These are phyloP conservation scores for Drosophila nannoptera DNA, from an alignment of 1,140 invertebrate genomes.

Conservation along the genomic window DNA sequence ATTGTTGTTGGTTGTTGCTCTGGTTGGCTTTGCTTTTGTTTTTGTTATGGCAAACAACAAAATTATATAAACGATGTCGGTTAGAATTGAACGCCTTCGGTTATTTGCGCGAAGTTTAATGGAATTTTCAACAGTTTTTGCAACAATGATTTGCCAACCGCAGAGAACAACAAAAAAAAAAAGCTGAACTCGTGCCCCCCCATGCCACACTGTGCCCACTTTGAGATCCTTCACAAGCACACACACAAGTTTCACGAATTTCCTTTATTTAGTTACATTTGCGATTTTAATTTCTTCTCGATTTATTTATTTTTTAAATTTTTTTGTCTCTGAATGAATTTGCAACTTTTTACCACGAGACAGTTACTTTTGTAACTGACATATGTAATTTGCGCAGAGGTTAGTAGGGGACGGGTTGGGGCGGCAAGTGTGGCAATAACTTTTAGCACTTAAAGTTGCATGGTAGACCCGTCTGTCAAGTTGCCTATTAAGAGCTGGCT, in stretches of 20 bases:
- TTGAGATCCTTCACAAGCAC: slow-evolving; percentile 11
- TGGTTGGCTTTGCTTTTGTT: slow-evolving; percentile 25
- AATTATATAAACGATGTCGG: slow-evolving; percentile 73
- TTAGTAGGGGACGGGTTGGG: not conserved
- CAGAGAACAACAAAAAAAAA: slow-evolving; percentile 27
- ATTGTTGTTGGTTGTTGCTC: not conserved
- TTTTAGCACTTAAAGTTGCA: slow-evolving; percentile 16
- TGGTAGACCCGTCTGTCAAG: slow-evolving; percentile 27
- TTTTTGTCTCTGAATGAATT: slow-evolving; percentile 42
- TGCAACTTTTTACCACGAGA: slow-evolving; percentile 43
- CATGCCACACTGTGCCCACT: not conserved
- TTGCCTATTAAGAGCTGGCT: slow-evolving; percentile 33
- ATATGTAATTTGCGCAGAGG: slow-evolving; percentile 64
- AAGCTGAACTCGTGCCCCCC: not conserved
- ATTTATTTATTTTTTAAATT: slow-evolving; percentile 20
- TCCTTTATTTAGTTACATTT: slow-evolving; percentile 37
- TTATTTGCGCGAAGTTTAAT: slow-evolving; percentile 77
- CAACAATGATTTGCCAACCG: slow-evolving; percentile 70
- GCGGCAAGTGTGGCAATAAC: slow-evolving; percentile 6
- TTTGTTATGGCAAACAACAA: slow-evolving; percentile 68
- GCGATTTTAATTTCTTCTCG: slow-evolving; percentile 13
- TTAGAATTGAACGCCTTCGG: slow-evolving; percentile 76
- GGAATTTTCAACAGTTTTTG: slow-evolving; percentile 76
- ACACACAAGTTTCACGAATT: slow-evolving; percentile 12
- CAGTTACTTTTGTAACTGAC: slow-evolving; percentile 62